Evolutionary conservation across 2,113 vertebrate genomes (phyloP).

Genomic region (Psilopsiagon aurifrons): DNA sequence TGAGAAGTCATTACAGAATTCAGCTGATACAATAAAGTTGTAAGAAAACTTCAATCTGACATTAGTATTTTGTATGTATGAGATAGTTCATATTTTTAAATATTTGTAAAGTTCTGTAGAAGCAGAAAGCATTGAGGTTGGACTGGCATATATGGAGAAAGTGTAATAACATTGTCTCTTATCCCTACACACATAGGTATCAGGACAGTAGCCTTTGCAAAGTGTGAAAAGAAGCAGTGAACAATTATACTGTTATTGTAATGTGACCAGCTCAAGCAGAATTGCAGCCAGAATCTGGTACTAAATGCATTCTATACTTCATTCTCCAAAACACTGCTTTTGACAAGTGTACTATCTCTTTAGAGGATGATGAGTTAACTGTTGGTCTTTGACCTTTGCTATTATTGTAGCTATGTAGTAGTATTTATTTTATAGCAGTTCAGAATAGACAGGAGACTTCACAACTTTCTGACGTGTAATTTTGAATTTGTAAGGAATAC

Average conservation of each 20-base stretch:
- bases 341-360: not conserved
- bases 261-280: not conserved
- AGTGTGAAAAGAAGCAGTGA: not conserved
- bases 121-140: not conserved
- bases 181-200: not conserved
- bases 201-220: not conserved
- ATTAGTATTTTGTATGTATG: not conserved
- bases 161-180: not conserved
- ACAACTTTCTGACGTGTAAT: not conserved
- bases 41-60: not conserved
- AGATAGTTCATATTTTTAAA: not conserved
- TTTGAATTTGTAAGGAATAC: not conserved
- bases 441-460: not conserved
- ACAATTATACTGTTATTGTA: not conserved
- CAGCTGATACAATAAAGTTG: not conserved
- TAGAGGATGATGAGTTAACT: not conserved
- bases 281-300: not conserved
- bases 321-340: not conserved
- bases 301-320: rapidly evolving
- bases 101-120: not conserved
- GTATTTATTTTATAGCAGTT: not conserved
- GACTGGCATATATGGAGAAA: not conserved
- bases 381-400: not conserved
- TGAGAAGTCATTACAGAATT: not conserved
- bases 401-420: not conserved